A percentile compares a stretch with the other conserved stretches of the same genome.
phyloP scores from a whole-genome alignment of 2,888 invertebrate species.

The Mesorhabditis sp. region DNA sequence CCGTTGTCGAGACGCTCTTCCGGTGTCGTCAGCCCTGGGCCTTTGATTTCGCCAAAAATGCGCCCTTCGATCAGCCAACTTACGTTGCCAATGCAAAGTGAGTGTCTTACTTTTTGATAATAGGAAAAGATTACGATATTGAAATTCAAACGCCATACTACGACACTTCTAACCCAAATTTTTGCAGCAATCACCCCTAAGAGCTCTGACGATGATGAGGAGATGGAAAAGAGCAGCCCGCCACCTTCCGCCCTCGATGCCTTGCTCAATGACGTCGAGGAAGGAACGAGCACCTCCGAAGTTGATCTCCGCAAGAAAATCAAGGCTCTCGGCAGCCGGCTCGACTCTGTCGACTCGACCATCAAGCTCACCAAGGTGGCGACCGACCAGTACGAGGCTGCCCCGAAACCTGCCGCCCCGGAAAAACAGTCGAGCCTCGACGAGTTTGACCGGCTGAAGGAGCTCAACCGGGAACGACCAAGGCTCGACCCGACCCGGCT shows the following conservation, averaged over 20 bases:
- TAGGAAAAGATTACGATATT: too few species aligned
- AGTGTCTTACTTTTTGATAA: too few species aligned
- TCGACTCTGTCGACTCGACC: neutral
- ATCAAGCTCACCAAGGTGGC: neutral
- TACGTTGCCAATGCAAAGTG: neutral
- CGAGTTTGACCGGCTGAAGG: neutral
- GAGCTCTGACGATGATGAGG: conserved; percentile 3
- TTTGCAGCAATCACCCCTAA: neutral
- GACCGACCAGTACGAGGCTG: neutral
- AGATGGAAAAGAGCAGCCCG: neutral
- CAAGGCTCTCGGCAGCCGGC: neutral
- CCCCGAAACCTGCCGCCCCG: neutral
- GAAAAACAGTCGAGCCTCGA: neutral
- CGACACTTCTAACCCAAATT: too few species aligned
- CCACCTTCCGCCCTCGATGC: neutral
- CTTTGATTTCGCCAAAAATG: neutral
- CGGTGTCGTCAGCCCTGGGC: conserved; percentile 1
- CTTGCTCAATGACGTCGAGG: neutral
- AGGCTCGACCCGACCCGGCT: neutral
- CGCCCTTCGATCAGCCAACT: neutral
- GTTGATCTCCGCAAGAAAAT: conserved; percentile 3
- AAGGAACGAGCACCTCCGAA: neutral
- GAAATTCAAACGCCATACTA: too few species aligned
- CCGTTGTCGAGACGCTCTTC: conserved; percentile 2
- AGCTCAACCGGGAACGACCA: neutral